A percentile compares a stretch with the other conserved stretches of the same genome.
phyloP scores from a whole-genome alignment of 2,797 vertebrate species.

The Ptychobarbus kaznakovi region DNA sequence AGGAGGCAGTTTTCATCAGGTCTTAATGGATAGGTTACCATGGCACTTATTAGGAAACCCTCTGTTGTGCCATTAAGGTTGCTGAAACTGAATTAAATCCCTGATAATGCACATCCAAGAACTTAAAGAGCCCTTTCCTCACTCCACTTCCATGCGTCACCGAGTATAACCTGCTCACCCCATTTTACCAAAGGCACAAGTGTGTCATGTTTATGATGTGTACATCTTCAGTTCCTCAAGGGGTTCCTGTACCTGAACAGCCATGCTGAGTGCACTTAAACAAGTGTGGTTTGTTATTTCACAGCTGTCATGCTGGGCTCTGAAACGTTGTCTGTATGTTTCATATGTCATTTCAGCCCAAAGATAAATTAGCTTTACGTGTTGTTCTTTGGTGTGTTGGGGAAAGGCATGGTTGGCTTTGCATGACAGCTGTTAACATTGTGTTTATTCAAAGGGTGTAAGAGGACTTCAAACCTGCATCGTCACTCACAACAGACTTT shows the following conservation, averaged over 20 bases:
- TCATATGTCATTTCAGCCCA: not conserved
- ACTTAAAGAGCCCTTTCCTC: constrained; percentile 49
- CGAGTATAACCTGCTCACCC: constrained; percentile 38
- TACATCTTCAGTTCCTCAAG: constrained; percentile 10
- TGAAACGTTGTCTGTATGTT: not conserved
- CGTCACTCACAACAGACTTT: not conserved
- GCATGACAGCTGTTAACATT: not conserved
- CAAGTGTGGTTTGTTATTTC: not conserved
- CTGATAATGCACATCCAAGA: constrained; percentile 61
- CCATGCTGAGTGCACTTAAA: constrained; percentile 5
- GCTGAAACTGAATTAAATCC: constrained; percentile 49
- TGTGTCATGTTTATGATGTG: constrained; percentile 13
- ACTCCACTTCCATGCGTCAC: constrained; percentile 48
- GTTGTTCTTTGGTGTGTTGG: not conserved
- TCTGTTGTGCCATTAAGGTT: constrained; percentile 66
- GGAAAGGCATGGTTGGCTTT: not conserved
- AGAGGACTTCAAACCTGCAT: not conserved
- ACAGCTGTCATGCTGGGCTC: constrained; percentile 6
- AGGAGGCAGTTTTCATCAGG: constrained; percentile 18
- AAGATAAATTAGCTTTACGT: not conserved
- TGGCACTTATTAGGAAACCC: constrained; percentile 63
- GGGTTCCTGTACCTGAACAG: not conserved
- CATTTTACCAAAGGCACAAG: constrained; percentile 59
- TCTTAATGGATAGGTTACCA: constrained; percentile 48
- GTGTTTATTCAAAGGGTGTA: constrained; percentile 26